phyloP scores from a whole-genome alignment of 92 coral and sea anemone genomes.

The Umimayanthus chanpuru region DNA sequence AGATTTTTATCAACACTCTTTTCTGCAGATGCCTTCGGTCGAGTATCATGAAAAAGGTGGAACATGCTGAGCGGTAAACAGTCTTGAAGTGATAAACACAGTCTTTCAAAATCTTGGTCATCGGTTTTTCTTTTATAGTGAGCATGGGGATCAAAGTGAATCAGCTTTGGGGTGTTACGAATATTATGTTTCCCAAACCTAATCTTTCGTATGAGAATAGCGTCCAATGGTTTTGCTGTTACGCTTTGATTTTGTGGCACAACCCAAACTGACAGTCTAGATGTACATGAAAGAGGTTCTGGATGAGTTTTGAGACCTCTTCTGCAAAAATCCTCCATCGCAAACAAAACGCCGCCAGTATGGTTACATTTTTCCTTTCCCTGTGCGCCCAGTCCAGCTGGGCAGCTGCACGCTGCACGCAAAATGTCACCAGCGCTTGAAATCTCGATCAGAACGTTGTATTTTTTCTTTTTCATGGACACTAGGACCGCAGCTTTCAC shows the following conservation, averaged over 20 bases:
- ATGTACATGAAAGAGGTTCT: conserved; percentile 56
- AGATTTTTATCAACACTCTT: too few species aligned
- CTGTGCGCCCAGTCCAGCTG: conserved; percentile 40
- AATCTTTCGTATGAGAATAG: conserved; percentile 53
- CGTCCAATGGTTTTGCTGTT: conserved; percentile 58
- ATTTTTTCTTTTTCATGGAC: conserved; percentile 55
- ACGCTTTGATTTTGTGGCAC: conserved; percentile 67
- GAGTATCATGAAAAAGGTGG: conserved; percentile 25
- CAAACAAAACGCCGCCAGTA: conserved; percentile 45
- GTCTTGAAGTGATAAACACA: conserved; percentile 34
- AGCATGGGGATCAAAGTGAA: conserved; percentile 56
- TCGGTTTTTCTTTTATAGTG: too few species aligned
- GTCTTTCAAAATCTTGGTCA: too few species aligned
- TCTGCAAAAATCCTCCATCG: conserved; percentile 48
- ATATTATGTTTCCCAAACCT: conserved; percentile 61
- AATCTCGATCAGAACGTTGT: conserved; percentile 46
- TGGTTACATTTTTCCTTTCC: conserved; percentile 60
- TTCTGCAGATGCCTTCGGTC: neutral
- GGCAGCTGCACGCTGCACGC: conserved; percentile 60
- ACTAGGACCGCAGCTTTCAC: conserved; percentile 55
- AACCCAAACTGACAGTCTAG: conserved; percentile 62
- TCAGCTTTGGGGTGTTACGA: conserved; percentile 53
- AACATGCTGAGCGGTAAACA: conserved; percentile 34
- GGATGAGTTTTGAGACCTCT: conserved; percentile 57
- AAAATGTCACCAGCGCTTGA: conserved; percentile 24